phyloP scores from a whole-genome alignment of 2,113 vertebrate species.

The human (Homo sapiens) region GRCh38 chr13:113078501-113079000 shows the following conservation, averaged over 20 bases:
- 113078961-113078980: not conserved
- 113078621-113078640: fast-evolving
- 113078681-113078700: conserved; percentile 88
- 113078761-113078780: too few relatives aligned
- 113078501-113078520: not conserved
- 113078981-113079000: too few relatives aligned
- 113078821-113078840: too few relatives aligned
- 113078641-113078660: not conserved
- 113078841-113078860: too few relatives aligned
- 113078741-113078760: conserved; percentile 74
- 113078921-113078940: not conserved
- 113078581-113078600: not conserved
- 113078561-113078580: not conserved
- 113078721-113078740: conserved; percentile 94
- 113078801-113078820: too few relatives aligned
- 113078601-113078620: not conserved
- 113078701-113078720: conserved; percentile 95
- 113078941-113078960: too few relatives aligned
- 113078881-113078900: too few relatives aligned
- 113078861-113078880: too few relatives aligned
- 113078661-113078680: conserved; percentile 86
- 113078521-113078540: not conserved
- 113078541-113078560: fast-evolving
- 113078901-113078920: not conserved
- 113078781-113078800: too few relatives aligned